Conservation (phyloP, 2,797 vertebrate species). For the Crenichthys baileyi region DNA sequence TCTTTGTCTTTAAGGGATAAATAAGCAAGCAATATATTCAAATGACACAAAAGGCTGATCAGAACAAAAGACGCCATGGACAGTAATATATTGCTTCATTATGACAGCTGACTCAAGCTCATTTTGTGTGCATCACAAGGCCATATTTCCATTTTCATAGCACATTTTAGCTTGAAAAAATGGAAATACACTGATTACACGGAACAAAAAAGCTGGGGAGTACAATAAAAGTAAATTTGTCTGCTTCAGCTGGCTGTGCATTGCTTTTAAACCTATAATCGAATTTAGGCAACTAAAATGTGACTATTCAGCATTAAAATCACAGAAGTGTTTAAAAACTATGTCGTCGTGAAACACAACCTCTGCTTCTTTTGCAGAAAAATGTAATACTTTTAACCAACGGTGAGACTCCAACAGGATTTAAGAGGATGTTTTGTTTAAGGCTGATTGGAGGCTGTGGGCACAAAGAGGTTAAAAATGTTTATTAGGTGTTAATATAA, state of each 20-base stretch:
- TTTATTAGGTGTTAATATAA: conserved; percentile 19
- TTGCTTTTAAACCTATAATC: conserved; percentile 1
- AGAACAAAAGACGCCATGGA: neutral
- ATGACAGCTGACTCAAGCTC: neutral
- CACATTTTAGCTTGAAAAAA: neutral
- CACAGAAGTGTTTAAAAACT: neutral
- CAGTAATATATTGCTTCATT: neutral
- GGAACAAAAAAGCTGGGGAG: neutral
- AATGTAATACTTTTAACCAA: neutral
- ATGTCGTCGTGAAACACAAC: neutral
- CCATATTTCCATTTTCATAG: neutral
- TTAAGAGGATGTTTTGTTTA: neutral
- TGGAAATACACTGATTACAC: neutral
- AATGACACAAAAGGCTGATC: neutral
- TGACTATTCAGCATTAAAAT: neutral
- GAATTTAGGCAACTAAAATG: neutral
- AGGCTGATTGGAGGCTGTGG: conserved; percentile 1
- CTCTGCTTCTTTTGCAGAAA: neutral
- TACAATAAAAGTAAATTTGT: neutral
- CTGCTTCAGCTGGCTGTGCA: neutral
- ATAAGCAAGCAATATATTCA: neutral
- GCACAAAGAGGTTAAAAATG: conserved; percentile 15
- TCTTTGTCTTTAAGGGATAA: neutral
- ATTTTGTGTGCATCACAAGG: neutral
- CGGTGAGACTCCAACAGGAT: conserved; percentile 1